These are phyloP conservation scores for Eublepharis macularius DNA, from an alignment of 2,113 vertebrate species.

Conservation along the genomic window DNA sequence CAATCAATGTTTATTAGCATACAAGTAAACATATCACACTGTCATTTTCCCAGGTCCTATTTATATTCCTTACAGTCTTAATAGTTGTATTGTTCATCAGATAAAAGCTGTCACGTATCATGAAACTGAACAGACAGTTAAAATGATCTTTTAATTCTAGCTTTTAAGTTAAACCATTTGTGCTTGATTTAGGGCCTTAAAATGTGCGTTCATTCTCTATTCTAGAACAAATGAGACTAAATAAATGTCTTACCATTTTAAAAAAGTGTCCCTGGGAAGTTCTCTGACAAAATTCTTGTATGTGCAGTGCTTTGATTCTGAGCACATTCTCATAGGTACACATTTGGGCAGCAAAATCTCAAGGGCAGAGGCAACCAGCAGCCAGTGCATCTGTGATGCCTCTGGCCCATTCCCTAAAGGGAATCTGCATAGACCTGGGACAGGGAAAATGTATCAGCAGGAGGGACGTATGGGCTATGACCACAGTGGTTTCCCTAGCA, in stretches of 20 bases:
- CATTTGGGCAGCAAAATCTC: too few relatives aligned
- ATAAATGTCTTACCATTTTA: neutral
- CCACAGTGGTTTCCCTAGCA: too few relatives aligned
- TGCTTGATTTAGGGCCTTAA: conserved; percentile 40
- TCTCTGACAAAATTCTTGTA: fast-evolving
- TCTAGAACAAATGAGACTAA: neutral
- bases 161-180: conserved; percentile 29
- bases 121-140: conserved; percentile 38
- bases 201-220: conserved; percentile 8
- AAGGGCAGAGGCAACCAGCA: too few relatives aligned
- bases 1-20: neutral
- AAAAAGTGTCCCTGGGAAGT: neutral
- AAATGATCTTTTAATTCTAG: conserved; percentile 39
- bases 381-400: too few relatives aligned
- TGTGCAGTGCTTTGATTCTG: conserved; percentile 37
- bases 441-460: too few relatives aligned
- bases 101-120: conserved; percentile 27
- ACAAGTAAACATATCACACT: conserved; percentile 25
- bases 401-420: too few relatives aligned
- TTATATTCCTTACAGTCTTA: conserved; percentile 44
- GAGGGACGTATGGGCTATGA: too few relatives aligned
- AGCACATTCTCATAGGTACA: too few relatives aligned
- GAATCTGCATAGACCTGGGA: too few relatives aligned
- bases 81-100: conserved; percentile 52
- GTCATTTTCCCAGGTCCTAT: conserved; percentile 27